Conservation (phyloP, 2,113 vertebrate genomes). For the Numenius arquata region DNA sequence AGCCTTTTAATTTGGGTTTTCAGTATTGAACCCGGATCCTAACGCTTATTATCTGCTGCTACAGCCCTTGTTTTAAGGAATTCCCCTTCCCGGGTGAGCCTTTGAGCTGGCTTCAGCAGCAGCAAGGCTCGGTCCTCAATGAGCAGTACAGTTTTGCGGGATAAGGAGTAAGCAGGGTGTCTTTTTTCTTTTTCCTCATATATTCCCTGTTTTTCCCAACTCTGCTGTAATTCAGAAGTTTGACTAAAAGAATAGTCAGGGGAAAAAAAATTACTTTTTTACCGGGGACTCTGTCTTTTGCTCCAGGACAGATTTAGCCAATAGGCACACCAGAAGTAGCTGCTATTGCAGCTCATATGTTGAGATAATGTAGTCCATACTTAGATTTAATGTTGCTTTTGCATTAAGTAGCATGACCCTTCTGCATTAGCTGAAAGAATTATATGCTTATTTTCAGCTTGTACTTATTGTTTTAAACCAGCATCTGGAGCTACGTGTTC, state of each 20-base stretch:
- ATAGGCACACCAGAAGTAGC: neutral
- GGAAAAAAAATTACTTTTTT: neutral
- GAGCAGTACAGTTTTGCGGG: neutral
- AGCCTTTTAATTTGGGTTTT: neutral
- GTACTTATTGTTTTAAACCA: conserved; percentile 44
- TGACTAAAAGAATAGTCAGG: neutral
- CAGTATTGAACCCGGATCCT: neutral
- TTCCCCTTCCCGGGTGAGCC: neutral
- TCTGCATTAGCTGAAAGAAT: conserved; percentile 38
- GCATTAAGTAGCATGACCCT: conserved; percentile 1
- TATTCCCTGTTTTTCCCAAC: neutral
- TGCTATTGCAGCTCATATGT: neutral
- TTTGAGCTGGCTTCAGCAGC: neutral
- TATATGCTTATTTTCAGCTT: conserved; percentile 30
- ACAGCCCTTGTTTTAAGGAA: neutral
- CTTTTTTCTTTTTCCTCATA: neutral
- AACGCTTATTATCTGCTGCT: neutral
- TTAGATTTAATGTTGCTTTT: neutral
- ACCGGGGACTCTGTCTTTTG: neutral
- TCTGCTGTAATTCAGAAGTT: neutral
- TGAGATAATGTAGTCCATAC: neutral
- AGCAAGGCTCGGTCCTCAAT: neutral
- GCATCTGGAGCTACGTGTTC: conserved; percentile 57
- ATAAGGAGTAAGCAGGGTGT: neutral
- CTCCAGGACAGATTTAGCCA: neutral